These are phyloP conservation scores for Pyrocephalus nanus DNA, from an alignment of 2,797 vertebrate genomes.

Conservation along the genomic window DNA sequence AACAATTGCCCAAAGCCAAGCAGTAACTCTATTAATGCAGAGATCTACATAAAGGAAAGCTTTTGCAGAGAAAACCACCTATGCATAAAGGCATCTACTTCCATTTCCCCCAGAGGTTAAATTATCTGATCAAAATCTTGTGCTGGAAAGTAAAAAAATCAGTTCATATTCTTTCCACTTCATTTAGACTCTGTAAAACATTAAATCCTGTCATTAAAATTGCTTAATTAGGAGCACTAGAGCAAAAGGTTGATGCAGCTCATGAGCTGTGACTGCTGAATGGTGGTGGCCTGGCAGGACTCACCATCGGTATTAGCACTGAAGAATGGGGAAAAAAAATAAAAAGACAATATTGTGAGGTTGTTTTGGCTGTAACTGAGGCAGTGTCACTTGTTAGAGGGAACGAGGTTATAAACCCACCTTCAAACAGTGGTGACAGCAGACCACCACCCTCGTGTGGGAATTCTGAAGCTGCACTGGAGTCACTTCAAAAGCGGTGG, in stretches of 20 bases:
- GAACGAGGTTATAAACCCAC: not conserved
- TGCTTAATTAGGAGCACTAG: constrained; percentile 25
- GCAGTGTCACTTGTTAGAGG: not conserved
- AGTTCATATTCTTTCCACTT: constrained; percentile 36
- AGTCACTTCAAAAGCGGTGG: not conserved
- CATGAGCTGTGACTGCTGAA: not conserved
- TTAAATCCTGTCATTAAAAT: constrained; percentile 42
- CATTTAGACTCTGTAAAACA: constrained; percentile 54
- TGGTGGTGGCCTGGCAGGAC: not conserved
- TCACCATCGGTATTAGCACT: not conserved
- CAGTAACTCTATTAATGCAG: not conserved
- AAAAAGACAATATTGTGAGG: not conserved
- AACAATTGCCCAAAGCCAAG: not conserved
- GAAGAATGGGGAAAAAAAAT: not conserved
- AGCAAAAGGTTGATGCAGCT: constrained; percentile 37
- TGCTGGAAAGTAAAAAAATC: not conserved
- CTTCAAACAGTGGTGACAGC: not conserved
- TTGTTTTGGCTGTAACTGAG: not conserved
- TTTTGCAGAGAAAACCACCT: constrained; percentile 22
- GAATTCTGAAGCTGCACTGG: not conserved
- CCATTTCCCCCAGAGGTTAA: constrained; percentile 47
- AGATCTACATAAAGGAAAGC: not conserved
- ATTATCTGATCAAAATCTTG: constrained; percentile 40
- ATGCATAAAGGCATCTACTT: constrained; percentile 22
- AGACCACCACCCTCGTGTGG: not conserved